Percentiles rank a stretch among this genome's conserved stretches.
Evolutionary conservation across 1,140 invertebrate genomes (phyloP).

Genomic region (Leptopilina boulardi): DNA sequence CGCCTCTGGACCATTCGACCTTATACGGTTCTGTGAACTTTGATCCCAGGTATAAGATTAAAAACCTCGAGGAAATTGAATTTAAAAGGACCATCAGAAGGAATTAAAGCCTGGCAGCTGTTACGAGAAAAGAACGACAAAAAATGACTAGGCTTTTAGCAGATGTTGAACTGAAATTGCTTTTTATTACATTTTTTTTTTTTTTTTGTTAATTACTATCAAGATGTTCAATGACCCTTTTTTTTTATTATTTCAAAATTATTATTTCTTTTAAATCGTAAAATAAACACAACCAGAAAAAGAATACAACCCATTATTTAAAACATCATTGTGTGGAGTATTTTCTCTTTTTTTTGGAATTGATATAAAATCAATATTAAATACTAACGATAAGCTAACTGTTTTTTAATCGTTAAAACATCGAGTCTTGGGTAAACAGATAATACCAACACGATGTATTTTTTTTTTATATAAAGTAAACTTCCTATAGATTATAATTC

Average conservation of each 20-base stretch:
- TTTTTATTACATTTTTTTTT: constrained; percentile 46
- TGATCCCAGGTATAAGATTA: constrained; percentile 46
- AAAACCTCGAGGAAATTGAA: constrained; percentile 46
- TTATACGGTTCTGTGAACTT: constrained; percentile 43
- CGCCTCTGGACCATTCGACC: constrained; percentile 35
- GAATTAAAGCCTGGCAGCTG: constrained; percentile 47
- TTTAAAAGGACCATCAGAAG: constrained; percentile 41
- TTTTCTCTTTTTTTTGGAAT: neutral
- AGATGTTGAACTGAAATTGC: constrained; percentile 54
- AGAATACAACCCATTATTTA: too few species aligned
- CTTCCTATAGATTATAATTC: neutral
- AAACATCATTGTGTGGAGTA: neutral
- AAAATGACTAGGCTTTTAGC: constrained; percentile 42
- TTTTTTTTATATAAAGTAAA: neutral
- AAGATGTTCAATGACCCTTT: constrained; percentile 27
- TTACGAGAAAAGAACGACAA: constrained; percentile 41
- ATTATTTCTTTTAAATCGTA: too few species aligned
- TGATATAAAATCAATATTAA: too few species aligned
- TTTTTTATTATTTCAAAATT: constrained; percentile 3
- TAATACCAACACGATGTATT: neutral
- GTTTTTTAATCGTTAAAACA: neutral
- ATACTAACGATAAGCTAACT: too few species aligned
- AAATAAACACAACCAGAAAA: neutral
- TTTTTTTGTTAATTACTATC: constrained; percentile 46
- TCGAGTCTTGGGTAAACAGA: neutral